Evolutionary conservation across 2,113 vertebrate genomes (phyloP), one percentile per base, ranked within the genome.

Genomic region (Myotis brandtii): DNA sequence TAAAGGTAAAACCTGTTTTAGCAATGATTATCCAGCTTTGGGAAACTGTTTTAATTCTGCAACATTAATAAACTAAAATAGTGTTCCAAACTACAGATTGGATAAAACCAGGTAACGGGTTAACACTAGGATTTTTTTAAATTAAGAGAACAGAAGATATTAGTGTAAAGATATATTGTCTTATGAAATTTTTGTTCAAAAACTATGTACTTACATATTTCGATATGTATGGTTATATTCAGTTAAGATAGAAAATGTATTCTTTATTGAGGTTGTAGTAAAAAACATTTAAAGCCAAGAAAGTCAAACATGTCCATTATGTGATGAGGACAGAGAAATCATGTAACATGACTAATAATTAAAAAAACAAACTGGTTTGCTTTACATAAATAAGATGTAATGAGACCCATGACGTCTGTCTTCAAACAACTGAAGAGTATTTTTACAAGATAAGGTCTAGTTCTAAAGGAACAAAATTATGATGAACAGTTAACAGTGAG

Each of bases 211-310:
- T 75, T 69, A 40, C 7, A 54, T 79, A 23, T 64, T 48, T 30
- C 8, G 16, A 59, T 14, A 48, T 32, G 5, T 27, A 54, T 4
- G 1, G 11, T 30, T 37, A 1, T 70, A 54, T 0, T 79, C 18
- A 95, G 43, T 46, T 46, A 32, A 48, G 20, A 85, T 86, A 17
- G 50, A 64, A 93, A 85, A 66, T 46, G 32, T 66, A 62, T 72
- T 91, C 43, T 87, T 93, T 86, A 81, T 72, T 77, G 18, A 37
- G 17, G 43, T 90, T 94, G 11, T 20, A 83, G 32, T 84, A 5
- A 88, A 93, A 97, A 90, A 52, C 9, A 66, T 52, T 18, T 93
- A 91, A 95, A 89, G n/a, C 3, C 25, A 62, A 95, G 46, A 30
- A 89, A 87, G 8, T 83, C 62, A 83, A 92, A 83, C 9, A 56